phyloP scores from a whole-genome alignment of 2,888 invertebrate genomes.

The Stenolophus ochropezus region DNA sequence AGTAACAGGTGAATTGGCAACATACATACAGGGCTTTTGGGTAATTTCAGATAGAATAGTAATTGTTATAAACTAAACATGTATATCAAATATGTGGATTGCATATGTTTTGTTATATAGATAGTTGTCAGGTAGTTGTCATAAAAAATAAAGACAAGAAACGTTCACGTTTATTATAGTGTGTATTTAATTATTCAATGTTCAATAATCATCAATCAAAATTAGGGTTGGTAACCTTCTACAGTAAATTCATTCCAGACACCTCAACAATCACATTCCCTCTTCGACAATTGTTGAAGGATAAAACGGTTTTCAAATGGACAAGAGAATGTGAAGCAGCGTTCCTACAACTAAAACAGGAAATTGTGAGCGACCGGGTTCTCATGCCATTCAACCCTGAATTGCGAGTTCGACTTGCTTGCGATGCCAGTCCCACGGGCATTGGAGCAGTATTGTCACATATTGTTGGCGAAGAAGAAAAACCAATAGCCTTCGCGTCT shows the following conservation, averaged over 20 bases:
- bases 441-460: conserved; percentile 66
- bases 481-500: conserved; percentile 64
- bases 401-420: neutral
- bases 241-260: conserved; percentile 38
- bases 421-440: conserved; percentile 58
- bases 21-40: too few species aligned
- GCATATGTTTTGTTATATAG: too few species aligned
- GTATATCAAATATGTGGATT: too few species aligned
- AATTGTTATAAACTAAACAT: too few species aligned
- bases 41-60: too few species aligned
- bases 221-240: too few species aligned
- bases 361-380: conserved; percentile 13
- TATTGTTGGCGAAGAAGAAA: conserved; percentile 59
- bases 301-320: conserved; percentile 46
- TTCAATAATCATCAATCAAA: too few species aligned
- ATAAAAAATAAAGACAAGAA: too few species aligned
- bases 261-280: conserved; percentile 35
- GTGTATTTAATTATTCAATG: too few species aligned
- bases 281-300: conserved; percentile 29
- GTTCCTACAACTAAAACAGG: conserved; percentile 39
- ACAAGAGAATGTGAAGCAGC: conserved; percentile 45
- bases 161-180: too few species aligned
- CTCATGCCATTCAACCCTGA: conserved; percentile 25
- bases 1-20: too few species aligned
- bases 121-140: too few species aligned